These are phyloP conservation scores for Silurus asotus DNA, from an alignment of 2,113 vertebrate genomes.

Conservation along the genomic window DNA sequence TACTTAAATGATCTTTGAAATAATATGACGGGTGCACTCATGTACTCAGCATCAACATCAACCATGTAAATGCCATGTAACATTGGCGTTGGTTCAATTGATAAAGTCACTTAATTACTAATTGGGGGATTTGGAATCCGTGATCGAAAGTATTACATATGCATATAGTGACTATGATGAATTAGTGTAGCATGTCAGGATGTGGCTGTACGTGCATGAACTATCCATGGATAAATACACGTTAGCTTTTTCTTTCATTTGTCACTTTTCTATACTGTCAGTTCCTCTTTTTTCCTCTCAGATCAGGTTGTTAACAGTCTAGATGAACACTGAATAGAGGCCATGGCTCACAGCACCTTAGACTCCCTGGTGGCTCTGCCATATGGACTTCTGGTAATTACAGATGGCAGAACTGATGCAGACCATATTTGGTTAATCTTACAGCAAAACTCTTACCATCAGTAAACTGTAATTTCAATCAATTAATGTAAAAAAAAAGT, in stretches of 20 bases:
- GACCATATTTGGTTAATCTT: slow-evolving; percentile 15
- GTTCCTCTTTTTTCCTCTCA: background rate
- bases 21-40: too few species aligned
- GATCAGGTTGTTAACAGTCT: background rate
- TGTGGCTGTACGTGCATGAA: background rate
- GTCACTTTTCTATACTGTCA: background rate
- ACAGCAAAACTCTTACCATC: background rate
- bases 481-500: too few species aligned
- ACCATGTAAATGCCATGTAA: too few species aligned
- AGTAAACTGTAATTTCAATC: background rate
- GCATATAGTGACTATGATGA: background rate
- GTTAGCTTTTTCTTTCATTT: background rate
- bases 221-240: background rate
- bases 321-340: background rate
- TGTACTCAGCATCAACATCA: too few species aligned
- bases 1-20: too few species aligned
- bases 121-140: background rate
- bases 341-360: slow-evolving; percentile 33
- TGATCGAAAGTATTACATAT: background rate
- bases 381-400: slow-evolving; percentile 58
- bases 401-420: slow-evolving; percentile 34
- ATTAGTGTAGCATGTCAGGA: background rate
- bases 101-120: background rate
- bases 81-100: background rate
- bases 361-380: slow-evolving; percentile 47